phyloP scores from a whole-genome alignment of 2,113 vertebrate genomes.

The Pluvianellus socialis region DNA sequence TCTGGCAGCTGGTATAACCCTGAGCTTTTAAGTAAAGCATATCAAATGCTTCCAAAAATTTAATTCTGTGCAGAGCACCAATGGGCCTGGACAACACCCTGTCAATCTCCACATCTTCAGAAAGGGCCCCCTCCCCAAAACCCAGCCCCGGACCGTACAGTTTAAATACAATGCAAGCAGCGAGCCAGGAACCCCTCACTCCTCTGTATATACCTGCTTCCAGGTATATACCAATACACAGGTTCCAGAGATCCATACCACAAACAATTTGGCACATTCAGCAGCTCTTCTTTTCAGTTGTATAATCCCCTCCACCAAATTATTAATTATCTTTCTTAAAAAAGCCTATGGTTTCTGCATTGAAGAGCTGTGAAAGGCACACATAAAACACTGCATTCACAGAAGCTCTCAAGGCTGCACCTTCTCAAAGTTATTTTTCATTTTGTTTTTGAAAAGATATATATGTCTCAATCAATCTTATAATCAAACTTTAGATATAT shows the following conservation, averaged over 20 bases:
- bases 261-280: not conserved
- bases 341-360: not conserved
- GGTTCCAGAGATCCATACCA: not conserved
- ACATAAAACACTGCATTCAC: not conserved
- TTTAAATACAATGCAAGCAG: not conserved
- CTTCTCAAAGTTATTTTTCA: not conserved
- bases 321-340: not conserved
- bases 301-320: not conserved
- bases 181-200: not conserved
- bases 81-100: not conserved
- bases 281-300: not conserved
- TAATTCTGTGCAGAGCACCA: not conserved
- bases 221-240: not conserved
- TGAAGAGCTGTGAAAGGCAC: not conserved
- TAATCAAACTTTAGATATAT: not conserved
- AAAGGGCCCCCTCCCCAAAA: not conserved
- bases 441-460: not conserved
- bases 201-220: not conserved
- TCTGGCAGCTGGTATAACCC: not conserved
- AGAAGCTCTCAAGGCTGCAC: not conserved
- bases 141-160: not conserved
- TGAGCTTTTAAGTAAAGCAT: not conserved
- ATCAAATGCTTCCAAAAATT: accelerated
- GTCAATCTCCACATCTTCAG: not conserved
- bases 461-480: not conserved